Base-by-base conservation (phyloP, 2,797 vertebrate species). In the Sciaenops ocellatus region DNA sequence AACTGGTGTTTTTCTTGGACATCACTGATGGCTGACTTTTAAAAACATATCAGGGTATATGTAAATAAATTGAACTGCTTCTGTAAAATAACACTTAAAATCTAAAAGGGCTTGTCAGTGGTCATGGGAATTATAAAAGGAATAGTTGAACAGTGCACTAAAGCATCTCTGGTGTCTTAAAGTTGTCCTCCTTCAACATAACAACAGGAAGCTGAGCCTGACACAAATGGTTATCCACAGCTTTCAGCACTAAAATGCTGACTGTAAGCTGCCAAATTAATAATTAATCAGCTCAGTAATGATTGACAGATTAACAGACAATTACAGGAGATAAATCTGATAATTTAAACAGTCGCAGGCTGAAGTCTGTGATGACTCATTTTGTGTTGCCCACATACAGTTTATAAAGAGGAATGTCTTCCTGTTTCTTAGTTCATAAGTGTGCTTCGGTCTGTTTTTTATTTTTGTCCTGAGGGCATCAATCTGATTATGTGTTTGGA, bases 401-500 rank as follows among this genome's bases (percentile, higher is more conserved):
- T 50, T 26, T 0, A 12, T 46, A 17, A 30, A 44, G 54, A 41
- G 42, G 10, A 3, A 34, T 11, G 4, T 3, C 41, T 28, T 24
- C 56, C 24, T 44, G 44, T 28, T 59, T 47, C 48, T 11, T 26
- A n/a, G 54, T 70, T 79, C 46, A 28, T 42, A 62, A 48, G 20
- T 48, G 54, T 59, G 72, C 68, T 81, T 83, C 69, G n/a, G 24
- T 42, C 24, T 26, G 51, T 70, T 85, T 66, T 38, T 80, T 85
- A 76, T 85, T 86, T 83, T 70, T 18, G 63, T 34, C 18, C 71
- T 78, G 18, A 57, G 64, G 34, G 51, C 54, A 54, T 85, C 78
- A 85, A 41, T 82, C 64, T 75, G 47, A 68, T 90, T 84, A 82
- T 68, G 59, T 73, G 76, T 90, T 66, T 73, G 55, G 38, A 57